These are phyloP conservation scores for Acanthaster planci DNA, from an alignment of 35 echinoderm and acorn worm genomes.

Conservation along the genomic window DNA sequence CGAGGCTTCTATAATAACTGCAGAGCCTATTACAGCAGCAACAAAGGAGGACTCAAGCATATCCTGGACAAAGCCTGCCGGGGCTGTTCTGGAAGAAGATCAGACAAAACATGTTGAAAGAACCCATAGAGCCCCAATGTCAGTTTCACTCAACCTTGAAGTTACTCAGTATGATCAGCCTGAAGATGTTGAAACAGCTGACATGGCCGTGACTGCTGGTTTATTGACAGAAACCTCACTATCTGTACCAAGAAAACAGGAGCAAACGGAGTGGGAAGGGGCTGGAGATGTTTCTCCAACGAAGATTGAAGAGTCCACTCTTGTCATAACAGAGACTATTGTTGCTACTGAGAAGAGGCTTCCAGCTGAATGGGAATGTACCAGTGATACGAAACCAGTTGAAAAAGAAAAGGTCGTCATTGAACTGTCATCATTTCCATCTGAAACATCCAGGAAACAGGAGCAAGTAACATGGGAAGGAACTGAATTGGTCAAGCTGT, in stretches of 20 bases:
- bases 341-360: slow-evolving; percentile 11
- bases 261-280: slow-evolving; percentile 5
- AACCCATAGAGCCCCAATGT: neutral
- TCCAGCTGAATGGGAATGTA: neutral
- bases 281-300: slow-evolving; percentile 25
- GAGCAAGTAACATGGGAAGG: slow-evolving; percentile 7
- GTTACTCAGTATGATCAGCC: neutral
- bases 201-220: slow-evolving; percentile 4
- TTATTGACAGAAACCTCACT: slow-evolving; percentile 16
- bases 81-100: neutral
- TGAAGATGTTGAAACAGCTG: slow-evolving; percentile 5
- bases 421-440: neutral
- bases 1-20: neutral
- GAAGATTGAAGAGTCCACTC: slow-evolving; percentile 30
- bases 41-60: neutral
- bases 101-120: slow-evolving; percentile 21
- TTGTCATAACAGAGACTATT: neutral
- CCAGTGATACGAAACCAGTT: neutral
- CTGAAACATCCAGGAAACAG: slow-evolving; percentile 10
- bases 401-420: slow-evolving; percentile 21
- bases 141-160: neutral
- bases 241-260: neutral
- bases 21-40: neutral
- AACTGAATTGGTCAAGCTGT: neutral
- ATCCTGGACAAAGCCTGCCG: neutral